These are phyloP conservation scores for Rhodeus uyekii DNA, from an alignment of 2,797 vertebrate genomes.

Conservation along the genomic window DNA sequence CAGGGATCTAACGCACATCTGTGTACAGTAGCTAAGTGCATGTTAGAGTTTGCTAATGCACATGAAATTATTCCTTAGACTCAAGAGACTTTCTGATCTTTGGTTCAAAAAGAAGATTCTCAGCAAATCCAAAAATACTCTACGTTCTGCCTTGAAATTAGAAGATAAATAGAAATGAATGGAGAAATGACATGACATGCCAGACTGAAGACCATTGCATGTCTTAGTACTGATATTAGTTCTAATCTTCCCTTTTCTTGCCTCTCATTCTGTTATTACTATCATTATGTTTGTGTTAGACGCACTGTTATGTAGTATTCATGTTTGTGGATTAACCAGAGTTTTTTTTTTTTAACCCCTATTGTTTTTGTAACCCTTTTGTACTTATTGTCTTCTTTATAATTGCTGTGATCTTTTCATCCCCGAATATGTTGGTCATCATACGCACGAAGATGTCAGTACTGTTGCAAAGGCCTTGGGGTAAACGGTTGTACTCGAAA, in stretches of 20 bases:
- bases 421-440: no score
- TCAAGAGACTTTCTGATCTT: conserved; percentile 45
- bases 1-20: background rate
- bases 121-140: conserved; percentile 14
- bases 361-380: no score
- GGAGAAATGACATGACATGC: conserved; percentile 18
- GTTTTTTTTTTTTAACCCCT: no score
- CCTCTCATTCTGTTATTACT: background rate
- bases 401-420: no score
- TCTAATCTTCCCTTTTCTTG: conserved; percentile 15
- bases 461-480: no score
- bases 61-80: conserved; percentile 39
- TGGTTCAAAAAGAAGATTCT: conserved; percentile 35
- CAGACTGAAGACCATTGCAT: conserved; percentile 1
- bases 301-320: no score
- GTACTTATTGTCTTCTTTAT: no score
- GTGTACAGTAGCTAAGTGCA: conserved; percentile 21
- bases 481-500: no score
- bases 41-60: conserved; percentile 19
- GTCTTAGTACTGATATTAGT: conserved; percentile 27
- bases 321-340: no score
- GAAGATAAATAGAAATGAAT: conserved; percentile 11
- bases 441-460: no score
- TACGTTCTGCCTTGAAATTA: conserved; percentile 12
- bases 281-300: no score